Conservation (phyloP, 2,113 vertebrate genomes). For the rabbit (Oryctolagus cuniculus) region mOryCun1.1 NC_091442.1:85988001-85988500, state of each 20-base stretch:
- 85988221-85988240: constrained; percentile 76
- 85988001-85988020: constrained; percentile 67
- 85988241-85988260: constrained; percentile 78
- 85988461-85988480: constrained; percentile 78
- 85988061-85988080: constrained; percentile 60
- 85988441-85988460: constrained; percentile 79
- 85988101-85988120: constrained; percentile 75
- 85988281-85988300: constrained; percentile 83
- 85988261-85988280: constrained; percentile 67
- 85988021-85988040: constrained; percentile 70
- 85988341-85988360: constrained; percentile 78
- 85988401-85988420: constrained; percentile 78
- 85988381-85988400: constrained; percentile 72
- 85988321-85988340: constrained; percentile 85
- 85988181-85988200: constrained; percentile 73
- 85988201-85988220: constrained; percentile 80
- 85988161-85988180: constrained; percentile 70
- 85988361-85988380: constrained; percentile 82
- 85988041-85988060: constrained; percentile 37
- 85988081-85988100: constrained; percentile 66
- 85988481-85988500: constrained; percentile 80
- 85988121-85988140: constrained; percentile 78
- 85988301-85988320: constrained; percentile 85
- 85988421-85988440: constrained; percentile 82
- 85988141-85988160: constrained; percentile 76